Evolutionary conservation across 2,113 vertebrate species (phyloP), one percentile per base, ranked within the genome.

Genomic region (Sinocyclocheilus maitianheensis): DNA sequence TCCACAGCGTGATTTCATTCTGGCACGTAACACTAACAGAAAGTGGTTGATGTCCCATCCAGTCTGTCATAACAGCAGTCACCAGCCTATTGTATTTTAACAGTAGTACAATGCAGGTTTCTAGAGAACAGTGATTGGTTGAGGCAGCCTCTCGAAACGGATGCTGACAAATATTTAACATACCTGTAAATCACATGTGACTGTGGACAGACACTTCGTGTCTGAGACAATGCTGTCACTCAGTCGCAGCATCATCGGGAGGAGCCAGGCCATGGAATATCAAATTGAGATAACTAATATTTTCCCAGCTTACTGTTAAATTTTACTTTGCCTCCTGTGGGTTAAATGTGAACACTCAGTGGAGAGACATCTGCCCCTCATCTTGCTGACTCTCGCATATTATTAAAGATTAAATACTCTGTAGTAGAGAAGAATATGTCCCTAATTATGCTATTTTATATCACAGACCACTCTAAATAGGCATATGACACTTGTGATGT

Each of bases 161-260:
- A 51, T 43, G 67, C 30, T 84, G 84, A 86, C 87, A 89, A 89
- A 85, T 85, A 89, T 87, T 89, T 85, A 46, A 53, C 51, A 55
- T 55, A 83, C 62, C 78, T 65, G 26, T 85, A 87, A 84, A 87
- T 87, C 62, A 40, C 75, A 77, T 85, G 22, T 82, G 85, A 85
- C 85, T 78, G 72, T 16, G 82, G 85, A 89, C 83, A 87, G 88
- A 60, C 85, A 77, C 62, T 81, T 87, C 62, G 60, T 86, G 85
- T 62, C 62, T 7, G 12, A 80, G 77, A 87, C 82, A 84, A 77
- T 77, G 62, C 71, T 87, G 88, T 85, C 77, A 77, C 7, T 82
- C 53, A 87, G 10, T 51, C 11, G 16, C 40, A 53, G 60, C 40
- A 40, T 84, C 55, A 71, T 69, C 14, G 8, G 48, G 65, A 58